Conservation (phyloP, 2,888 invertebrate genomes). For the Nesidiocoris tenuis region DNA sequence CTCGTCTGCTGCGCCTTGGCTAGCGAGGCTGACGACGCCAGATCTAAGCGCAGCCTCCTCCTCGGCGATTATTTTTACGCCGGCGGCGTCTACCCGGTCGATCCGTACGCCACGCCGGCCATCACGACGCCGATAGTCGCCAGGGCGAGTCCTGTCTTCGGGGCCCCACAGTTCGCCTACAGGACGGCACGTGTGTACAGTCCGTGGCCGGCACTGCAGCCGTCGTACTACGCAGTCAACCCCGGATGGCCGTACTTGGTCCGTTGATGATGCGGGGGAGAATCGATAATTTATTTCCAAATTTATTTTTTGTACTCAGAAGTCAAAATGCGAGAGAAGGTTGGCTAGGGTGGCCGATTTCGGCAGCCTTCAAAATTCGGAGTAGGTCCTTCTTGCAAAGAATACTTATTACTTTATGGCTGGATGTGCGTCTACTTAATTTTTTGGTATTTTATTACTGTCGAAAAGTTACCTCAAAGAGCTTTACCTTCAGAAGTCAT, state of each 20-base stretch:
- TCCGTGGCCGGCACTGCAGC: not conserved
- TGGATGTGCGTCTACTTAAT: too few relatives aligned
- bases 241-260: not conserved
- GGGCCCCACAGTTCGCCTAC: conserved; percentile 8
- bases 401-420: too few relatives aligned
- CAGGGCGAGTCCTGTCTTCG: conserved; percentile 11
- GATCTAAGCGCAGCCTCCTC: conserved; percentile 16
- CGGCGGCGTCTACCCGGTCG: conserved; percentile 9
- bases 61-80: not conserved
- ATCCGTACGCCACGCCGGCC: not conserved
- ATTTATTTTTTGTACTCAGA: not conserved
- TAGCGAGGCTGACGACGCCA: not conserved
- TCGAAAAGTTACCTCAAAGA: not conserved
- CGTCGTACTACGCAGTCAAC: not conserved
- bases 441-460: too few relatives aligned
- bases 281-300: not conserved
- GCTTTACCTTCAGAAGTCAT: not conserved
- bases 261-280: not conserved
- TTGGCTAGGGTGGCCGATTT: too few relatives aligned
- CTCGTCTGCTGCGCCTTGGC: not conserved
- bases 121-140: conserved; percentile 2
- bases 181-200: not conserved
- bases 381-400: too few relatives aligned
- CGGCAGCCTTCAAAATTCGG: too few relatives aligned
- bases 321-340: not conserved